Conservation (phyloP, 2,797 vertebrate species). For the Austrolebias charrua region DNA sequence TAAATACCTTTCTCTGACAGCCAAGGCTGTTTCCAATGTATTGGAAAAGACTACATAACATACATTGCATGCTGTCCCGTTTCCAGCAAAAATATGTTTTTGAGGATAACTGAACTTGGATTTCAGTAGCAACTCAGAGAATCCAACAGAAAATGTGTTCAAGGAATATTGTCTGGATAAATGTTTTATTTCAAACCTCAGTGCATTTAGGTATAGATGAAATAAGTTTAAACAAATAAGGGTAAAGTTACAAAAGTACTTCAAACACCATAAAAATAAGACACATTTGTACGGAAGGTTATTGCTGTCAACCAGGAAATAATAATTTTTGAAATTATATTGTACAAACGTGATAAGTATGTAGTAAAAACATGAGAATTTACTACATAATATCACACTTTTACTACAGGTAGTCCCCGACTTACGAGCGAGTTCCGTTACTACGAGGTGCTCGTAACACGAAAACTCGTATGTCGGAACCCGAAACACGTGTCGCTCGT, state of each 20-base stretch:
- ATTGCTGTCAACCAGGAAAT: no score
- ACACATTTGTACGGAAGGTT: no score
- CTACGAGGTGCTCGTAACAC: no score
- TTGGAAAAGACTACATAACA: constrained; percentile 51
- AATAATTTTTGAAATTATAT: no score
- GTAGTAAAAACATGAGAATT: no score
- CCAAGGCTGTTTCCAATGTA: constrained; percentile 47
- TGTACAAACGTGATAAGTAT: no score
- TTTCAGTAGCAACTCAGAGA: not conserved
- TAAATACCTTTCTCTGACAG: constrained; percentile 64
- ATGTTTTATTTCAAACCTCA: no score
- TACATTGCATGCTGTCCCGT: constrained; percentile 34
- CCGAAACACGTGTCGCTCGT: no score
- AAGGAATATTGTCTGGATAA: not conserved
- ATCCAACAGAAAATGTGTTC: constrained; percentile 17
- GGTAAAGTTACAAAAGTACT: constrained; percentile 13
- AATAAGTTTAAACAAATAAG: constrained; percentile 3
- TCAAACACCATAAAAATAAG: constrained; percentile 20
- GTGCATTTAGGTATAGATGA: not conserved
- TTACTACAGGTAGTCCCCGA: no score
- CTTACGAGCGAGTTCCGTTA: no score
- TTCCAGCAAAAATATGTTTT: constrained; percentile 32
- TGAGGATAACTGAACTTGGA: constrained; percentile 27
- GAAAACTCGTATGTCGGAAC: no score
- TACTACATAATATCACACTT: no score